A percentile compares a stretch with the other conserved stretches of the same genome.
phyloP scores from a whole-genome alignment of 2,888 invertebrate genomes.

The Atherix ibis region DNA sequence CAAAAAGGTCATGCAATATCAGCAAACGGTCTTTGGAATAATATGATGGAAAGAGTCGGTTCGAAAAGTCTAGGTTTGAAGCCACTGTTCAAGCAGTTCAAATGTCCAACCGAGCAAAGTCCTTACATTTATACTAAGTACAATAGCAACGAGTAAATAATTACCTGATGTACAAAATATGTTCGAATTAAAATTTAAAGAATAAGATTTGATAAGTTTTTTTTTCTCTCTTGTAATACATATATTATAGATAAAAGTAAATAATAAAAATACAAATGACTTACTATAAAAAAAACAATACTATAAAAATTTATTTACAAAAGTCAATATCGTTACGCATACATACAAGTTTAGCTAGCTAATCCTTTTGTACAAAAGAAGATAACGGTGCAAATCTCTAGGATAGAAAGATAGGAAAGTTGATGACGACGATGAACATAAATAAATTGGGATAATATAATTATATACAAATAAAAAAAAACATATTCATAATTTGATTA shows the following conservation, averaged over 20 bases:
- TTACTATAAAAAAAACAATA: slow-evolving; percentile 2
- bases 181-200: too few relatives aligned
- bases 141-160: slow-evolving; percentile 8
- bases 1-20: slow-evolving; percentile 17
- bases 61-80: slow-evolving; percentile 27
- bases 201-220: background rate
- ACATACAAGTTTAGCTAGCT: background rate
- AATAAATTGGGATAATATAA: too few relatives aligned
- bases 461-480: too few relatives aligned
- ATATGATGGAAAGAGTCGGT: slow-evolving; percentile 36
- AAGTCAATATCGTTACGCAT: background rate
- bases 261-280: background rate
- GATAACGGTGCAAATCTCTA: too few relatives aligned
- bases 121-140: slow-evolving; percentile 34
- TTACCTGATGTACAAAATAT: too few relatives aligned
- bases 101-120: slow-evolving; percentile 32
- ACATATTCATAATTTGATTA: background rate
- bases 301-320: slow-evolving; percentile 6
- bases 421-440: too few relatives aligned
- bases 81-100: slow-evolving; percentile 24
- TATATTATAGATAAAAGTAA: too few relatives aligned
- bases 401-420: too few relatives aligned
- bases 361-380: too few relatives aligned
- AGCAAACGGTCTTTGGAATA: slow-evolving; percentile 38
- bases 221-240: too few relatives aligned